Base-by-base conservation (phyloP, 1,140 invertebrate genomes). In the Papilio helenus region DNA sequence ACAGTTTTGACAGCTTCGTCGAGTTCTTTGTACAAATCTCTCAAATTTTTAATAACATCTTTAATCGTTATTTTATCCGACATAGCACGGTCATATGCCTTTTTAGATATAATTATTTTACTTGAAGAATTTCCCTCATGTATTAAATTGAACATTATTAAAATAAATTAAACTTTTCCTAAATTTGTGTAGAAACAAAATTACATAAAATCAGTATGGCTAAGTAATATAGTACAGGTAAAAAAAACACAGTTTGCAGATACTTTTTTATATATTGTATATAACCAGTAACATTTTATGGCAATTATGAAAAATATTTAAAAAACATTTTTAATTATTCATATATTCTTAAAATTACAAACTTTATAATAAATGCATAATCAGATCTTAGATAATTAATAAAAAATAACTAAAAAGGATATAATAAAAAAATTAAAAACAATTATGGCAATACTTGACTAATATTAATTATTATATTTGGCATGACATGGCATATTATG, bases 61-160 rank as follows among this genome's bases (percentile, higher is more conserved):
- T 58, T 58, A 20, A 73, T 2, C 1, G 12, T 55, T 18, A 26
- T 16, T 3, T 34, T 26, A n/a, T 55, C 29, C 2, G 18, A 14
- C 23, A 49, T 51, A 18, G 49, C 49, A 18, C 73, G 46, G 4
- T 76, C 26, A 58, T 76, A 76, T 10, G 29, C 46, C 39, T 18
- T 34, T 58, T 76, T 58, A 1, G 73, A 76, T 55, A 76, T 76
- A 34, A 58, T 2, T 34, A 76, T 76, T 55, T 76, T 55, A 76
- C 73, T 55, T 9, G 20, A 12, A 58, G 14, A 55, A 58, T 26
- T 76, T 29, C 51, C 49, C 2, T 49, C 26, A 10, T 26, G 29
- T 16, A 18, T 51, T 0, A 51, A 74, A n/a, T 76, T 29, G n/a
- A 76, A 76, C 73, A 76, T 76, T 34, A 39, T 76, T 34, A 58